Evolutionary conservation across 2,113 vertebrate genomes (phyloP), one percentile per base, ranked within the genome.

Genomic region (Tachuris rubrigastra): DNA sequence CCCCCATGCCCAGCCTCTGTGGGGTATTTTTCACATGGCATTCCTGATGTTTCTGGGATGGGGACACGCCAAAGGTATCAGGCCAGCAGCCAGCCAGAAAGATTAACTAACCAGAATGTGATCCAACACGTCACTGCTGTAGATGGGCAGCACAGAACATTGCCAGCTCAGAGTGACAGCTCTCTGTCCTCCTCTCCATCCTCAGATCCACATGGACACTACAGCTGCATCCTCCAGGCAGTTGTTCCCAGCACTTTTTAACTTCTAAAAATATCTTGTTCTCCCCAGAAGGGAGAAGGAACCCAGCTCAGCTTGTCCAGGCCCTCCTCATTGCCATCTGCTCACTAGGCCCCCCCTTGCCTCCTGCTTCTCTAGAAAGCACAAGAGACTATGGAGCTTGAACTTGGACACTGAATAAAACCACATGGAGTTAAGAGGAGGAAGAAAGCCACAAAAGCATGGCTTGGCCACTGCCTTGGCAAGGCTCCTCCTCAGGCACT

Each of bases 151-250:
- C 14, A 25, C 0, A 42, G 35, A 49, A 20, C 41, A 33, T 4
- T 2, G 2, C 9, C 12, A 28, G 66, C 78, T 63, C 1, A 0
- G 27, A 2, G 1, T 5, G 5, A 62, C 31, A 74, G 19, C 65
- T 28, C 1, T 7, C 3, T 1, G 3, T 28, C 15, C 42, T 50
- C 50, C n/a, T 85, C 37, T n/a, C 7, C 44, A 20, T 41, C 55
- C 71, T 35, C 62, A 39, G 33, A 56, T 25, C 35, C 58, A 39
- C 0, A 14, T 30, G 37, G 37, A 31, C 2, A 7, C 28, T 2
- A 14, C 16, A 87, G 28, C 50, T 3, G 16, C n/a, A 16, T 52
- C 37, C 53, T 47, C 37, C 58, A 50, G n/a, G 46, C 44, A 53
- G 23, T 2, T 18, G 19, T 24, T 30, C 39, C 35, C 59, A 81